phyloP scores from a whole-genome alignment of 1,140 invertebrate genomes.

The Drosophila insularis region DNA sequence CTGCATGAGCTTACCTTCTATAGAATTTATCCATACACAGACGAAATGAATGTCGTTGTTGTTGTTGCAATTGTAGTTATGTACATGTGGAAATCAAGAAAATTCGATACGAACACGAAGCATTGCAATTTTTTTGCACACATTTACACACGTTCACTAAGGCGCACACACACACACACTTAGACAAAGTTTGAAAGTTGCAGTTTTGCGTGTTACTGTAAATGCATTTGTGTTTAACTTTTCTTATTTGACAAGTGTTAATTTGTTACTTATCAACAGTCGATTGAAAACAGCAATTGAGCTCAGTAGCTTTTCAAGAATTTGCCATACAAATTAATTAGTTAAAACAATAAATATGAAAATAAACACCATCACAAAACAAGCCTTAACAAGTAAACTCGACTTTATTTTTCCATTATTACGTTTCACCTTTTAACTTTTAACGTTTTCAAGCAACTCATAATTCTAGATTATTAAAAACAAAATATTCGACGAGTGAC shows the following conservation, averaged over 20 bases:
- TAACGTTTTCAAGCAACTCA: too few species aligned
- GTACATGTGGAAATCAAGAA: constrained; percentile 64
- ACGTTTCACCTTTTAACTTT: not conserved
- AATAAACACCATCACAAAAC: not conserved
- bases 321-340: not conserved
- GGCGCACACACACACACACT: not conserved
- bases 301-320: not conserved
- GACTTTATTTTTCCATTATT: not conserved
- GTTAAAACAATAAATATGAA: not conserved
- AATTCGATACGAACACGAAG: constrained; percentile 54
- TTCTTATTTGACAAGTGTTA: not conserved
- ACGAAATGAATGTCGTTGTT: not conserved
- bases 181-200: constrained; percentile 4
- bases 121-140: constrained; percentile 67
- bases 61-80: constrained; percentile 26
- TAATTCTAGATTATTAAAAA: too few species aligned
- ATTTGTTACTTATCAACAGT: not conserved
- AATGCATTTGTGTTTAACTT: not conserved
- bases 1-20: constrained; percentile 46
- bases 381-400: not conserved
- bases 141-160: constrained; percentile 15
- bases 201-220: not conserved
- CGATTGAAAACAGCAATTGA: not conserved
- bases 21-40: constrained; percentile 47
- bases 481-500: too few species aligned